Percentiles rank a stretch among this genome's conserved stretches.
Evolutionary conservation across 2,888 invertebrate species (phyloP).

Genomic region (Netelia fuscicornis): DNA sequence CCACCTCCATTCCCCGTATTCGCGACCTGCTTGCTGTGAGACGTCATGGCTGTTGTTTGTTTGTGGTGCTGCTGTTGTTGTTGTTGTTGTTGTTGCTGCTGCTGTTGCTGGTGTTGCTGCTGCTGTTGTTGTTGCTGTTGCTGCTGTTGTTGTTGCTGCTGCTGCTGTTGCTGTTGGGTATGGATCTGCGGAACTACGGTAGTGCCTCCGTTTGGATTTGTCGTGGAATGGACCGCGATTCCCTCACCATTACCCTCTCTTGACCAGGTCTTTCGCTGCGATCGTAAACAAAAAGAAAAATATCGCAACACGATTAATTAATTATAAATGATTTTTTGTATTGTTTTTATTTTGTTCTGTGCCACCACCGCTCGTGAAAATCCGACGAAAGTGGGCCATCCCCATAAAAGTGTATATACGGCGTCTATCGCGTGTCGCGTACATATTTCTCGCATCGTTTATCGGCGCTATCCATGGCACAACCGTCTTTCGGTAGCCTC

Average conservation of each 20-base stretch:
- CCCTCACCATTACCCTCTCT: constrained; percentile 88
- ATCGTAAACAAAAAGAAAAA: too few relatives aligned
- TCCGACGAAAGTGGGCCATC: constrained; percentile 11
- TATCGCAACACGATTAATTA: too few relatives aligned
- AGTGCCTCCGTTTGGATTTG: constrained; percentile 86
- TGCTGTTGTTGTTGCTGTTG: constrained; percentile 77
- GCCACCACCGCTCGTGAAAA: neutral
- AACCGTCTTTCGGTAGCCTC: constrained; percentile 18
- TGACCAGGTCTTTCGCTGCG: constrained; percentile 88
- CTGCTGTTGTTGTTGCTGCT: constrained; percentile 78
- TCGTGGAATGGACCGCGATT: constrained; percentile 83
- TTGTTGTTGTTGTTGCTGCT: constrained; percentile 84
- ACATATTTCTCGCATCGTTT: constrained; percentile 45
- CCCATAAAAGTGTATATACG: constrained; percentile 15
- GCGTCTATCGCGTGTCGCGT: constrained; percentile 41
- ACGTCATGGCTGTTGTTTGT: constrained; percentile 89
- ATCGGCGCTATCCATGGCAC: constrained; percentile 44
- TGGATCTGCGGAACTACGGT: constrained; percentile 82
- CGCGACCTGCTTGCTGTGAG: constrained; percentile 93
- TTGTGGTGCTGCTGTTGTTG: constrained; percentile 83
- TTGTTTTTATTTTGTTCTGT: neutral
- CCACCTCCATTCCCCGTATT: constrained; percentile 89
- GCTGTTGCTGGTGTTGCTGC: constrained; percentile 84
- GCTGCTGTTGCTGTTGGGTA: constrained; percentile 83
- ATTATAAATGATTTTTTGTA: neutral